Evolutionary conservation across 2,888 invertebrate genomes (phyloP), one percentile per base, ranked within the genome.

Genomic region (Portevinia maculata): DNA sequence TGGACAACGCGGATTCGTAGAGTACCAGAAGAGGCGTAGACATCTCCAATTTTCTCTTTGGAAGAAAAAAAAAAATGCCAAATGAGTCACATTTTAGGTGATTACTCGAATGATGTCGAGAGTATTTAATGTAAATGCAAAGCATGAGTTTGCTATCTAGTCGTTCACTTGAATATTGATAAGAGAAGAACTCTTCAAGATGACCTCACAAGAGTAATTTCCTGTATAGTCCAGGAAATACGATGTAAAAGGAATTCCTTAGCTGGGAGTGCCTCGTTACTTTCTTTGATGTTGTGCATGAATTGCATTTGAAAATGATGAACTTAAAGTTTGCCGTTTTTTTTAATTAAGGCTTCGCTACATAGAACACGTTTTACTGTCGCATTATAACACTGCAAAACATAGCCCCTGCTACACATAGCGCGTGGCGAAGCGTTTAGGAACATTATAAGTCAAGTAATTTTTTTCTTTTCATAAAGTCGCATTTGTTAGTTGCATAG

Each of bases 181-280:
- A 71, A 71, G 60, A 71, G 60, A 24, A 60, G 34, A 62, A 62
- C 53, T 41, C 62, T 71, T 62, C 37, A 53, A 28, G 28, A 62
- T 71, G 71, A 62, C 60, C 62, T 71, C 62, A 71, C 52, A 46
- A 71, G 71, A 46, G 30, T 62, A 17, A 62, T 71, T 62, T 71
- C 71, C 71, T 71, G 71, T 62, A 34, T 15, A 60, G 4, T 2
- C 30, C 19, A n/a, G 32, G 44, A 41, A 53, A 53, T 30, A 53
- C 41, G 32, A 30, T 44, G 15, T 17, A 30, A 28, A 59, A 30
- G 57, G 13, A 28, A 59, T 44, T 59, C 41, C 41, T 41, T 15
- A 30, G 57, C 1, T 57, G 17, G 39, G 7, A 7, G 34, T 21
- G 39, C 39, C n/a, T 57, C 39, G 21, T 21, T 13, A 13, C 37